Evolutionary conservation across 2,888 invertebrate genomes (phyloP).

Genomic region (Sphaeridia pumilis): DNA sequence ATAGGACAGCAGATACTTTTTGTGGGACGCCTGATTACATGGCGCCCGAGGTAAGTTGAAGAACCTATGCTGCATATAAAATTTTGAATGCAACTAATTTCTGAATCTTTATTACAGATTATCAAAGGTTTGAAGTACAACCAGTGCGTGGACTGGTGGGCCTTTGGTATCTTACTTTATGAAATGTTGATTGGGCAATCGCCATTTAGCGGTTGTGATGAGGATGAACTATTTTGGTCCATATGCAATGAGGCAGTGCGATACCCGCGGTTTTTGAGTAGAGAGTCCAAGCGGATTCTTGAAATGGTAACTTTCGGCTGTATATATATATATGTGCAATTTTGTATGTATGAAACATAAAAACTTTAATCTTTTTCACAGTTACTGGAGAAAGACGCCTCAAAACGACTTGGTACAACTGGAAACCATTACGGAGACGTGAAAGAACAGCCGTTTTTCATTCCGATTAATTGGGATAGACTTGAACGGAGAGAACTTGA

Average conservation of each 20-base stretch:
- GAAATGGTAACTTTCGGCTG: slow-evolving; percentile 60
- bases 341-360: no score
- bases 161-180: slow-evolving; percentile 91
- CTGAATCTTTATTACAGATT: slow-evolving; percentile 50
- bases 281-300: slow-evolving; percentile 71
- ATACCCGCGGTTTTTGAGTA: slow-evolving; percentile 82
- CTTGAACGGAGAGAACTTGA: slow-evolving; percentile 77
- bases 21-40: slow-evolving; percentile 82
- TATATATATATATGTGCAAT: no score
- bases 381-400: slow-evolving; percentile 85
- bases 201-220: slow-evolving; percentile 93
- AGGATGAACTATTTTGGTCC: slow-evolving; percentile 97
- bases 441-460: slow-evolving; percentile 83
- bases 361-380: no score
- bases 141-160: slow-evolving; percentile 99
- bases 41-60: slow-evolving; percentile 82
- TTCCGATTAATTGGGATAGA: slow-evolving; percentile 73
- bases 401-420: slow-evolving; percentile 73
- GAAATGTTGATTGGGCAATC: slow-evolving; percentile 99
- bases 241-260: slow-evolving; percentile 96
- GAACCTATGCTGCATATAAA: no score
- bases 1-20: slow-evolving; percentile 88
- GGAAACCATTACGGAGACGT: slow-evolving; percentile 82
- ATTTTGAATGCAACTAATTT: no score
- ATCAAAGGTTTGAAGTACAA: slow-evolving; percentile 93